phyloP scores from a whole-genome alignment of 2,113 vertebrate genomes.

The Callipepla californica region DNA sequence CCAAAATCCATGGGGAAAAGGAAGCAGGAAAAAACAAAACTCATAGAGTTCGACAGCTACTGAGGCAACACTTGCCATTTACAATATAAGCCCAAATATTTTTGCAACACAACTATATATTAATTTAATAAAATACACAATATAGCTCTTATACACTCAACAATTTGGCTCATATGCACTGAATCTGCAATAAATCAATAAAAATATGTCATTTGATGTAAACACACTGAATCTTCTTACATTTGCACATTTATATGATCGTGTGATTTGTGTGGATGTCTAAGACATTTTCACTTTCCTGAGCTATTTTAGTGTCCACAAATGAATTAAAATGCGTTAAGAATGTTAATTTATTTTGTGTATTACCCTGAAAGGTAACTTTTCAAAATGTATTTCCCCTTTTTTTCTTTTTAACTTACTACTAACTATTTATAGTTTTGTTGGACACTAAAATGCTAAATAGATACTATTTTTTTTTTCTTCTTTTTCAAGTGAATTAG shows the following conservation, averaged over 20 bases:
- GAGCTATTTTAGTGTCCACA: conserved; percentile 96
- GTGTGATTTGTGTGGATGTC: conserved; percentile 90
- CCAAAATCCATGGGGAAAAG: conserved; percentile 88
- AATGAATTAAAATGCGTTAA: conserved; percentile 78
- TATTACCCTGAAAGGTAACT: conserved; percentile 66
- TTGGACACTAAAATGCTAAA: conserved; percentile 85
- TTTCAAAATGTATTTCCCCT: conserved; percentile 29
- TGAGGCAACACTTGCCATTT: conserved; percentile 99
- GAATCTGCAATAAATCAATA: conserved; percentile 99
- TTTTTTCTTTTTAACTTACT: conserved; percentile 67
- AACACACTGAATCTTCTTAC: conserved; percentile 99
- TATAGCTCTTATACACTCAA: conserved; percentile 99
- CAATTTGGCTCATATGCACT: conserved; percentile 99
- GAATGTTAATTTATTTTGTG: conserved; percentile 68
- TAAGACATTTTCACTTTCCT: conserved; percentile 92
- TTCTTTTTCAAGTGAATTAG: conserved; percentile 76
- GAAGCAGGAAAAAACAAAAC: conserved; percentile 94
- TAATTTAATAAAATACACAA: conserved; percentile 99
- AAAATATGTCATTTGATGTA: conserved; percentile 99
- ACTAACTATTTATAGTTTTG: conserved; percentile 71
- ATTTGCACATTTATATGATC: conserved; percentile 98
- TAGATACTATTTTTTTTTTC: conserved; percentile 68
- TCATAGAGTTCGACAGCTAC: conserved; percentile 99
- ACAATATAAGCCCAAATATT: conserved; percentile 99
- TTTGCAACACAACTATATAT: conserved; percentile 99